phyloP scores from a whole-genome alignment of 2,113 vertebrate genomes.

The Corapipo altera region DNA sequence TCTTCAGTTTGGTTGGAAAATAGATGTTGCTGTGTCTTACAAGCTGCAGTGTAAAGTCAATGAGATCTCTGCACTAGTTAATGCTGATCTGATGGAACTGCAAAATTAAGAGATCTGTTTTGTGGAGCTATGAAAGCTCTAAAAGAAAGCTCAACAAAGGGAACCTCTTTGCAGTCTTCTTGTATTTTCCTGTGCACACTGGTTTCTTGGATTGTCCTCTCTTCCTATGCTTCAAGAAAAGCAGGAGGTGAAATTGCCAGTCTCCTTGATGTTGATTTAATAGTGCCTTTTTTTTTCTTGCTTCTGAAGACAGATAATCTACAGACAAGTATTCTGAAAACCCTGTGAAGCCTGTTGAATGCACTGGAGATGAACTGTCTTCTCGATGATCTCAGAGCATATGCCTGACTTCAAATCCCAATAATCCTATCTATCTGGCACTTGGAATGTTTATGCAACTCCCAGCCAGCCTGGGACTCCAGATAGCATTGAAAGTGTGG shows the following conservation, averaged over 20 bases:
- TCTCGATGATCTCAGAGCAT: not conserved
- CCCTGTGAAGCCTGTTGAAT: not conserved
- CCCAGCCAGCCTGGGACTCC: not conserved
- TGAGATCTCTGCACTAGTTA: not conserved
- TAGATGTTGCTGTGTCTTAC: not conserved
- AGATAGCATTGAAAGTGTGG: not conserved
- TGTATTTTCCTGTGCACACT: not conserved
- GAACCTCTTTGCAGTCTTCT: not conserved
- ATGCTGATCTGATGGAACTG: not conserved
- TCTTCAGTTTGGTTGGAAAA: not conserved
- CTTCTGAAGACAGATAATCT: not conserved
- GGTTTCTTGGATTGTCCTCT: not conserved
- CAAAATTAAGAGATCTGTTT: not conserved
- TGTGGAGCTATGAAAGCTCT: not conserved
- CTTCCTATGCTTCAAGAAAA: not conserved
- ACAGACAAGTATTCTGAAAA: not conserved
- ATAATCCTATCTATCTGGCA: not conserved
- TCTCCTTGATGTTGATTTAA: not conserved
- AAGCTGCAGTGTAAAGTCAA: not conserved
- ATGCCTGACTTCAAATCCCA: not conserved
- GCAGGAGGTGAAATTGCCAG: not conserved
- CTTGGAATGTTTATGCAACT: not conserved
- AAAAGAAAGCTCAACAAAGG: not conserved
- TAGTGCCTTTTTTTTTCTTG: not conserved
- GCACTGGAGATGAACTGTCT: not conserved